These are phyloP conservation scores for Sclerurus mexicanus DNA, from an alignment of 2,113 vertebrate genomes.

Conservation along the genomic window DNA sequence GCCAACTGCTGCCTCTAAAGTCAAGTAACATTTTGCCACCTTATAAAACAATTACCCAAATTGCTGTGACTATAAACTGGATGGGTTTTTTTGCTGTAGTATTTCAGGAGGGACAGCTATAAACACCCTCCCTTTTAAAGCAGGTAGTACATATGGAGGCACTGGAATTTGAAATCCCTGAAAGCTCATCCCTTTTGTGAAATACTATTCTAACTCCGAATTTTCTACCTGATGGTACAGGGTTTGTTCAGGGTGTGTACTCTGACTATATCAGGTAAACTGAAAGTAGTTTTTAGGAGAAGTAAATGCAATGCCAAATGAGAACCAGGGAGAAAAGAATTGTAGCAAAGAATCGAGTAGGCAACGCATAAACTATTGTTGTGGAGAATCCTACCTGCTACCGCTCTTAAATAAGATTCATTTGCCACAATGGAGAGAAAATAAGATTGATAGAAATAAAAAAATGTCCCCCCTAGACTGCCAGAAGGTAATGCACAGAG, in stretches of 20 bases:
- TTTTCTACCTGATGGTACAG: not conserved
- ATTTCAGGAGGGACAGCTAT: not conserved
- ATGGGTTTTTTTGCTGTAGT: not conserved
- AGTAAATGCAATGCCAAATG: not conserved
- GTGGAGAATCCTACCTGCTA: not conserved
- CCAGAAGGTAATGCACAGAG: not conserved
- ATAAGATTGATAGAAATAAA: not conserved
- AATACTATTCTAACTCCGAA: not conserved
- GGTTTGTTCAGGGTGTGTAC: not conserved
- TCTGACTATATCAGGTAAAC: not conserved
- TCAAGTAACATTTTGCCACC: not conserved
- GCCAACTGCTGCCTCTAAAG: not conserved
- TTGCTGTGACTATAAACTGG: not conserved
- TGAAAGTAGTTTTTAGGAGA: not conserved
- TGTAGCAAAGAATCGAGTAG: rapidly evolving
- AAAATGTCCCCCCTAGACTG: not conserved
- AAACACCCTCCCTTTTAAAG: not conserved
- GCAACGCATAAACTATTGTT: not conserved
- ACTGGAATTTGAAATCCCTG: not conserved
- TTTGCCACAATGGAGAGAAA: not conserved
- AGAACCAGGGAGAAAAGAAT: not conserved
- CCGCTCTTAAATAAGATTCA: not conserved
- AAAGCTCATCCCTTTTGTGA: not conserved
- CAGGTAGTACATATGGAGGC: not conserved
- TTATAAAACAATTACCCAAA: not conserved